A percentile compares a stretch with the other conserved stretches of the same genome.
These are phyloP conservation scores for Heliothis virescens DNA, from an alignment of 1,140 invertebrate genomes.

Conservation along the genomic window DNA sequence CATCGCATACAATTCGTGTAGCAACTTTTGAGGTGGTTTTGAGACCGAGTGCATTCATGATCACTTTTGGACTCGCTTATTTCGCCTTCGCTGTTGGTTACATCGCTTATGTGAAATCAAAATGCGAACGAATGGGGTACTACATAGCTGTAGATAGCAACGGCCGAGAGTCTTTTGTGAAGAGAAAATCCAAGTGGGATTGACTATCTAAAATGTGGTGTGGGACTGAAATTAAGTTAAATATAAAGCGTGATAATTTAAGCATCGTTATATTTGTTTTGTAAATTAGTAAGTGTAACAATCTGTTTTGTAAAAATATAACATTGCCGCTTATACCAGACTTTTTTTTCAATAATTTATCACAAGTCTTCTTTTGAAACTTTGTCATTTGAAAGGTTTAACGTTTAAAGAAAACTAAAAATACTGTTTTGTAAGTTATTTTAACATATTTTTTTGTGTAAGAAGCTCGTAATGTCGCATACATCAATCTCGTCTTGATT, in stretches of 20 bases:
- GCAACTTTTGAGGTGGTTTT: no score
- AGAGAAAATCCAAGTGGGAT: slow-evolving; percentile 3
- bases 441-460: neutral
- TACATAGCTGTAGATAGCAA: neutral
- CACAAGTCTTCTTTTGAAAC: neutral
- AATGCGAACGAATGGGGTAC: neutral
- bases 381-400: no score
- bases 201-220: neutral
- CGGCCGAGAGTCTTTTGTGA: neutral
- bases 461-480: neutral
- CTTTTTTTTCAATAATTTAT: neutral
- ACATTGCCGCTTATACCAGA: no score
- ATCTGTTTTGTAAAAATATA: no score
- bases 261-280: no score
- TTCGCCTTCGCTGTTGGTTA: neutral
- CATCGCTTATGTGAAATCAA: neutral
- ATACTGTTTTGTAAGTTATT: no score
- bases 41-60: no score
- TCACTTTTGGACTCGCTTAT: no score
- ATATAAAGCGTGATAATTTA: no score
- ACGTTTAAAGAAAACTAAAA: neutral
- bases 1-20: no score
- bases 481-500: slow-evolving; percentile 1
- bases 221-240: neutral
- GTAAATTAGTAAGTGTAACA: no score